phyloP scores from a whole-genome alignment of 1,140 invertebrate species.

The Papilio aristodemus region DNA sequence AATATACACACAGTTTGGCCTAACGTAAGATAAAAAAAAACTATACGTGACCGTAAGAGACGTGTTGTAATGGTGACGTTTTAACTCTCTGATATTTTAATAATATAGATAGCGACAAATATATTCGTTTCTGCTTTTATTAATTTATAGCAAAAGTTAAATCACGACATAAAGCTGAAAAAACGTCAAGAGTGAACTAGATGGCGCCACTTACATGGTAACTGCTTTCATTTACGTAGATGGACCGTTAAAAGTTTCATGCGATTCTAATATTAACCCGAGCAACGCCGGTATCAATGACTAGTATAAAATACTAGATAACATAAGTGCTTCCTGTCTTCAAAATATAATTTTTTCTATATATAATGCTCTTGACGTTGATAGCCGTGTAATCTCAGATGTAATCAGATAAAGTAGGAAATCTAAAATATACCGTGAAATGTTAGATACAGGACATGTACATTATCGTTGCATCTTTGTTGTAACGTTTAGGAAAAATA shows the following conservation, averaged over 20 bases:
- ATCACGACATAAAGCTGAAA: too few relatives aligned
- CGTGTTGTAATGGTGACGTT: neutral
- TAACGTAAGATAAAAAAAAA: neutral
- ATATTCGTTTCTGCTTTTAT: neutral
- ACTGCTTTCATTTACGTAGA: too few relatives aligned
- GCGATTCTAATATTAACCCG: too few relatives aligned
- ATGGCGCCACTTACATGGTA: too few relatives aligned
- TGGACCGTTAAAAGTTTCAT: too few relatives aligned
- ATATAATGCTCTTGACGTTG: neutral
- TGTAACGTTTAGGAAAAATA: neutral
- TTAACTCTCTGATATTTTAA: neutral
- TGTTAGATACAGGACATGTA: neutral
- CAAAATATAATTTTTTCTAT: neutral
- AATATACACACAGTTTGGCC: neutral
- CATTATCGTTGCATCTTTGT: neutral
- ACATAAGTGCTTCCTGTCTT: neutral
- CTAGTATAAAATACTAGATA: neutral
- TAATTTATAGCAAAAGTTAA: too few relatives aligned
- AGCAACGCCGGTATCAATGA: too few relatives aligned
- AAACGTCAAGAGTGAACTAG: too few relatives aligned
- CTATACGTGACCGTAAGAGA: neutral
- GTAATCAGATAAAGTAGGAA: constrained; percentile 4
- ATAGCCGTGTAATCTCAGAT: neutral
- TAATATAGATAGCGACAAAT: neutral
- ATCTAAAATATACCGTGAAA: neutral